These are phyloP conservation scores for Pollicipes pollicipes DNA, from an alignment of 1,140 invertebrate genomes.

Conservation along the genomic window DNA sequence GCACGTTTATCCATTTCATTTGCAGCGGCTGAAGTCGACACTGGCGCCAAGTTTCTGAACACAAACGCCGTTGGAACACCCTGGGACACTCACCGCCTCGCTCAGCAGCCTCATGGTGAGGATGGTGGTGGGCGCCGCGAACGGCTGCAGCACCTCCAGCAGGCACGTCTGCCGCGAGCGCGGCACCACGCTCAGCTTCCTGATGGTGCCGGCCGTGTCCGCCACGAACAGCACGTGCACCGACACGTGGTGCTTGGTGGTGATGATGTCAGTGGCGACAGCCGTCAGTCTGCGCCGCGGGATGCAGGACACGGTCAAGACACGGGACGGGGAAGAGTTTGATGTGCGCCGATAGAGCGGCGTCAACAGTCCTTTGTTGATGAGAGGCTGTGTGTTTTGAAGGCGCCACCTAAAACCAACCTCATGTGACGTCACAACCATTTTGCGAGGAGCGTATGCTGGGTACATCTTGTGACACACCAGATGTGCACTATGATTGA, in stretches of 20 bases:
- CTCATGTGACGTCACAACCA: too few relatives aligned
- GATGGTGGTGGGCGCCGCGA: conserved; percentile 34
- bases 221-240: conserved; percentile 27
- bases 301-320: too few relatives aligned
- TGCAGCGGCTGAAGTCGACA: too few relatives aligned
- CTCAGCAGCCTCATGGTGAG: conserved; percentile 57
- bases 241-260: conserved; percentile 32
- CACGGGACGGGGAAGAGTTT: too few relatives aligned
- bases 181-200: conserved; percentile 60
- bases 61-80: conserved; percentile 18
- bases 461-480: too few relatives aligned
- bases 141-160: conserved; percentile 62
- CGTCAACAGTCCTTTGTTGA: too few relatives aligned
- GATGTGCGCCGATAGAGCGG: too few relatives aligned
- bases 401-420: too few relatives aligned
- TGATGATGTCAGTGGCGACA: conserved; percentile 54
- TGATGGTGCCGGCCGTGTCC: conserved; percentile 33
- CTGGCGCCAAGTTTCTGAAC: conserved; percentile 1
- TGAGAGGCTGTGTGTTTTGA: too few relatives aligned
- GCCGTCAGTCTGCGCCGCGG: conserved; percentile 47
- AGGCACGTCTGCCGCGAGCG: conserved; percentile 51
- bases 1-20: too few relatives aligned
- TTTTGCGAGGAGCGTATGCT: too few relatives aligned
- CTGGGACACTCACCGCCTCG: conserved; percentile 39
- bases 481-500: too few relatives aligned